Evolutionary conservation across 1,140 invertebrate genomes (phyloP), one percentile per base, ranked within the genome.

Genomic region (Tetraneura akinire): DNA sequence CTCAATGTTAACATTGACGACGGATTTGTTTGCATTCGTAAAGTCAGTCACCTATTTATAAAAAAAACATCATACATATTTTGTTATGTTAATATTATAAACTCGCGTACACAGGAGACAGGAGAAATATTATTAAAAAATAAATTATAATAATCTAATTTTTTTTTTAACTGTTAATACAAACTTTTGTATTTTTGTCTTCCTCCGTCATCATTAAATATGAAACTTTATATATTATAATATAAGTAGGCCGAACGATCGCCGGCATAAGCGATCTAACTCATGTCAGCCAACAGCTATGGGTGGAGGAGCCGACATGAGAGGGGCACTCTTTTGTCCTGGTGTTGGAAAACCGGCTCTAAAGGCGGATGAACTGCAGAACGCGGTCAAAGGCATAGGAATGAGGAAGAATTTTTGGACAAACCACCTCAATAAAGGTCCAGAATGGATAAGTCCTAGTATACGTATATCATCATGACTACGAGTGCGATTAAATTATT

Each of bases 281-380:
- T 57, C 23, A 3, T 57, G 11, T 26, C 21, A 57, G 23, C 23
- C 55, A 57, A 57, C 10, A 57, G 55, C 55, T 57, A 4, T 5
- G 55, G 55, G 23, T 57, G 55, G 23, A 13, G 23, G 11, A 57
- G 23, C 23, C 11, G 23, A 57, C 53, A 57, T 14, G 57, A 62
- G 26, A 32, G 6, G 6, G 57, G 26, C 57, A 62, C 26, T 62
- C 2, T 62, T 62, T 32, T 74, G 70, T 53, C 3, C 71, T 47
- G 0, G 26, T 53, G 49, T 74, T 74, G 23, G 71, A 3, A 74
- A 74, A 74, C 23, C 32, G 42, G 71, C 49, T 74, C 49, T 74
- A 74, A 55, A 74, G 49, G 23, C 51, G 21, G 47, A 21, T 23
- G 64, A 80, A 80, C 32, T 21, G 10, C 32, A 55, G 51, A 53